Base-by-base conservation (phyloP, 2,797 vertebrate genomes). In the Gouania willdenowi region DNA sequence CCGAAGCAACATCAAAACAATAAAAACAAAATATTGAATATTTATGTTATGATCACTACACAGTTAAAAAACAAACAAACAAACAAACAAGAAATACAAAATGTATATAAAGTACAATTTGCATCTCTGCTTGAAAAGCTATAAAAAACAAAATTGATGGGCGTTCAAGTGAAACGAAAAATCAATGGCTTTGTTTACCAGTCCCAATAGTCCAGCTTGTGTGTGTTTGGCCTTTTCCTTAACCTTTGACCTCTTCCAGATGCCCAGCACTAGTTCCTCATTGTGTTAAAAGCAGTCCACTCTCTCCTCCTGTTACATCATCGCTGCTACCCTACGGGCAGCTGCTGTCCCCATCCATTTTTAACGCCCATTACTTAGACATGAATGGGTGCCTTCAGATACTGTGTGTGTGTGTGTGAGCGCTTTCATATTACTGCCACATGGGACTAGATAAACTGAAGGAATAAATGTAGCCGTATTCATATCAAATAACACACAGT, bases 341-440 rank as follows among this genome's bases (percentile, higher is more conserved):
- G 77, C 77, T 79, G 79, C 69, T 63, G 55, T 48, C 66, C 37
- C 57, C 69, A 70, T 83, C 66, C 74, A 79, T 80, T 65, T 81
- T 78, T 75, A 77, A 79, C 8, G 29, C 8, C 43, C 56, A 53
- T 79, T 82, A 74, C 70, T 59, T 42, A 40, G 56, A 81, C 54
- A 73, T 68, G 60, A 78, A 56, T 53, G 45, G 41, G 26, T 29
- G 36, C 59, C 64, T 51, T 65, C 50, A 59, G 37, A 63, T 4
- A 31, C 41, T 38, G 23, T 53, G 26, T 26, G 31, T 45, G 6
- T 33, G 19, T 38, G 23, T 53, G 26, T 26, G 31, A 45, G 6
- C 33, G 19, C 4, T 15, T 32, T 63, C 65, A 34, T 56, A 51
- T 72, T 44, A 41, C 7, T 46, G 41, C 41, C n/a, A 37, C 36